Conservation (phyloP, 1,140 invertebrate genomes). For the Globodera rostochiensis region DNA sequence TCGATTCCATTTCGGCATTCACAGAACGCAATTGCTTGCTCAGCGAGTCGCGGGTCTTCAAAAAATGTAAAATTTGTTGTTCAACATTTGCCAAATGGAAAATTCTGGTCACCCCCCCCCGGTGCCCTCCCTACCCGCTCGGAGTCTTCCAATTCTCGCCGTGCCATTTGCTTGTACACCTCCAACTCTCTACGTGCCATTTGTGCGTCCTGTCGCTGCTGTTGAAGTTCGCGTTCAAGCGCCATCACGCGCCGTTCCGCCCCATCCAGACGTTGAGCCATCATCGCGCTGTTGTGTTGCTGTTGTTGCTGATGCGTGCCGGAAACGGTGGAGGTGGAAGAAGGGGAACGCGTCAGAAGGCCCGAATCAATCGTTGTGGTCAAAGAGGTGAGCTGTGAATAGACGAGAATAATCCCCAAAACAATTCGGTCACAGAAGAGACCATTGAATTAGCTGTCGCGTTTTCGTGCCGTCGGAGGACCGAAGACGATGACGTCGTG, state of each 20-base stretch:
- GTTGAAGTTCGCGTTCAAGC: conserved; percentile 48
- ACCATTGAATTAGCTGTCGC: neutral
- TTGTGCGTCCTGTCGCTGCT: conserved; percentile 48
- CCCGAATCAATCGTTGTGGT: conserved; percentile 42
- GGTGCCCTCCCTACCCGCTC: conserved; percentile 38
- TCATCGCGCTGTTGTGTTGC: neutral
- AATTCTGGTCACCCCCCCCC: neutral
- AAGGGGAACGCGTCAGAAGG: conserved; percentile 37
- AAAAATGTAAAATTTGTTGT: conserved; percentile 22
- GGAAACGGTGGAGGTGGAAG: conserved; percentile 33
- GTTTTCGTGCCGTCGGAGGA: neutral
- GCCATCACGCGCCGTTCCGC: conserved; percentile 36
- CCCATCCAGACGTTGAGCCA: conserved; percentile 37
- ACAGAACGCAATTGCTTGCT: conserved; percentile 36
- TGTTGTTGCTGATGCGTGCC: neutral
- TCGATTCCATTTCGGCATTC: conserved; percentile 37
- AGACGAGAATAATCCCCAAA: neutral
- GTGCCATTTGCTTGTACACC: conserved; percentile 51
- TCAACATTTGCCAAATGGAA: neutral
- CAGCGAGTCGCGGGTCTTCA: conserved; percentile 37
- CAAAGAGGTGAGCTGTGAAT: conserved; percentile 14
- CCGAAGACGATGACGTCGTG: conserved; percentile 4
- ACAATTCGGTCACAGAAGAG: neutral
- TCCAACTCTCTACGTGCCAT: conserved; percentile 53
- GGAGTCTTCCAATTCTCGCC: conserved; percentile 38